phyloP scores from a whole-genome alignment of 1,140 invertebrate genomes.

The Bacillus rossius region DNA sequence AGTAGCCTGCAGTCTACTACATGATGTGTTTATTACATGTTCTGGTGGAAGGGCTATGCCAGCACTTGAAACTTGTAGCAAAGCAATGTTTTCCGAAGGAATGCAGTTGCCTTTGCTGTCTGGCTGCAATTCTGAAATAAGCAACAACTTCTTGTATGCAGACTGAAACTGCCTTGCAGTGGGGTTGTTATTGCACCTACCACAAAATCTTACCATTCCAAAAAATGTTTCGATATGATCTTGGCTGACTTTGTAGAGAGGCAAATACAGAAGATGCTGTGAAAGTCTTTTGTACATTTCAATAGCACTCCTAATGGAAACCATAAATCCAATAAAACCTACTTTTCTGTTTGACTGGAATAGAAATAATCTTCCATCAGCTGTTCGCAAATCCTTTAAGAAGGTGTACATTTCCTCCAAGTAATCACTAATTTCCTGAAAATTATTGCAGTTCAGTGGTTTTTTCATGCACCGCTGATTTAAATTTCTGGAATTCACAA shows the following conservation, averaged over 20 bases:
- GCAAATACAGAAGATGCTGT: slow-evolving; percentile 11
- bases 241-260: slow-evolving; percentile 32
- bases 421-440: too few relatives aligned
- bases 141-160: slow-evolving; percentile 28
- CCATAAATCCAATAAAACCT: slow-evolving; percentile 32
- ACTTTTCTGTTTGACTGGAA: slow-evolving; percentile 18
- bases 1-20: too few relatives aligned
- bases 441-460: too few relatives aligned
- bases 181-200: slow-evolving; percentile 39
- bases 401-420: not conserved
- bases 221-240: slow-evolving; percentile 42
- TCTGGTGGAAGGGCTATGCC: too few relatives aligned
- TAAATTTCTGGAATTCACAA: slow-evolving; percentile 28
- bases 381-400: too few relatives aligned
- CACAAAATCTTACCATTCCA: slow-evolving; percentile 20
- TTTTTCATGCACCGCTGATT: too few relatives aligned
- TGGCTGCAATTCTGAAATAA: too few relatives aligned
- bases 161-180: slow-evolving; percentile 29
- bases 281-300: slow-evolving; percentile 26
- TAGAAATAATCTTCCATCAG: not conserved
- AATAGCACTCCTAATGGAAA: slow-evolving; percentile 24
- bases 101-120: too few relatives aligned
- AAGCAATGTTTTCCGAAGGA: too few relatives aligned
- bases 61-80: too few relatives aligned
- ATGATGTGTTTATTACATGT: too few relatives aligned